A percentile compares a stretch with the other conserved stretches of the same genome.
Conservation (phyloP, 2,797 vertebrate species). For the Silurus aristotelis region DNA sequence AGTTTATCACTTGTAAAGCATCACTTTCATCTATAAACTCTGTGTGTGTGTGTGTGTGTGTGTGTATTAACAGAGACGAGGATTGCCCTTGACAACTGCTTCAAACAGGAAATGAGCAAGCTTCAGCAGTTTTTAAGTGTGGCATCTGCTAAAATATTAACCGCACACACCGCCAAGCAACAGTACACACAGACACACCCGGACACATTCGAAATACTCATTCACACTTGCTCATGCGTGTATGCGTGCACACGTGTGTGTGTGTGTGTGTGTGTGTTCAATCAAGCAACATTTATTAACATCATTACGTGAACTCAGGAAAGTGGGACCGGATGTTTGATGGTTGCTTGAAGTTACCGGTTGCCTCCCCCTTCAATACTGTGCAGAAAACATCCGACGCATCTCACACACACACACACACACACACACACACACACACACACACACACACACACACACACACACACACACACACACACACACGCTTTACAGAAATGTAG, state of each 20-base stretch:
- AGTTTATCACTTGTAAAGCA: too few relatives aligned
- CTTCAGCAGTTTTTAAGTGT: background rate
- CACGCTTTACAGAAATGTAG: background rate
- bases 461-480: background rate
- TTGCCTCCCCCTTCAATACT: background rate
- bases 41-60: background rate
- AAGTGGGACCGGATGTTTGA: conserved; percentile 37
- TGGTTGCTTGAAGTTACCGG: conserved; percentile 7
- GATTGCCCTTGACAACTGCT: conserved; percentile 11
- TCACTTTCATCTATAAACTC: background rate
- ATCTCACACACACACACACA: background rate
- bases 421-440: background rate
- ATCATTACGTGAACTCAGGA: conserved; percentile 49
- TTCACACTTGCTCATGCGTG: conserved; percentile 52
- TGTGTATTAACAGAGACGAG: background rate
- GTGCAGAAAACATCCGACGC: background rate
- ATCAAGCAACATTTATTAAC: conserved; percentile 58
- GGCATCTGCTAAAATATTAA: background rate
- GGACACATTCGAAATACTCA: conserved; percentile 33
- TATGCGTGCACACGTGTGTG: background rate
- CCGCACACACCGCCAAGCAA: conserved; percentile 10
- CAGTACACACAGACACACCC: conserved; percentile 27
- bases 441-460: background rate
- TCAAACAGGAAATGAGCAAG: conserved; percentile 26
- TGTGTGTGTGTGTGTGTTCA: conserved; percentile 20